phyloP scores from a whole-genome alignment of 2,888 invertebrate genomes.

The Cryptocephalus moraei region DNA sequence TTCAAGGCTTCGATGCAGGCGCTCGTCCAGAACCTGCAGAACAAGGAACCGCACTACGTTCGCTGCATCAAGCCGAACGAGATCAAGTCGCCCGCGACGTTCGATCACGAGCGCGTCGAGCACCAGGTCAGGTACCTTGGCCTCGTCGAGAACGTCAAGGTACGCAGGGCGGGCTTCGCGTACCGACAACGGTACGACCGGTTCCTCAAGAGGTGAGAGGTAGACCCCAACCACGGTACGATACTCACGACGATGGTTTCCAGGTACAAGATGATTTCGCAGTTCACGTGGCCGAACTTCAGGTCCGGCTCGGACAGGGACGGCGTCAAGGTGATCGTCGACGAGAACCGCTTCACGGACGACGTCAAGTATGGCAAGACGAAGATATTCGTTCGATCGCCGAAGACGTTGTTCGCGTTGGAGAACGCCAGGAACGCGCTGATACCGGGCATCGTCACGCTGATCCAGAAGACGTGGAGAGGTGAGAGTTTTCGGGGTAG shows the following conservation, averaged over 20 bases:
- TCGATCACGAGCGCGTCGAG: conserved; percentile 70
- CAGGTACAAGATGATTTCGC: conserved; percentile 93
- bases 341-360: conserved; percentile 62
- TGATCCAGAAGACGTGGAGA: conserved; percentile 93
- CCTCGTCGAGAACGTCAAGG: conserved; percentile 89
- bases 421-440: conserved; percentile 79
- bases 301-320: conserved; percentile 66
- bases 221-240: too few species aligned
- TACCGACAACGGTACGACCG: conserved; percentile 87
- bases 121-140: conserved; percentile 82
- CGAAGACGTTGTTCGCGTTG: conserved; percentile 80
- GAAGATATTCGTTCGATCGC: conserved; percentile 91
- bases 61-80: conserved; percentile 97
- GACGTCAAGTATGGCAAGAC: conserved; percentile 94
- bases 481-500: conserved; percentile 34
- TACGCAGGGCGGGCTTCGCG: conserved; percentile 95
- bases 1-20: conserved; percentile 93
- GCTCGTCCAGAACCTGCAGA: conserved; percentile 75
- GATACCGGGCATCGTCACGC: conserved; percentile 83
- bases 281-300: conserved; percentile 96
- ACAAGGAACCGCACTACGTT: conserved; percentile 94
- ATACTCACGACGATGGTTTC: too few species aligned
- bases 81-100: conserved; percentile 74
- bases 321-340: conserved; percentile 75
- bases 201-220: conserved; percentile 76